These are phyloP conservation scores for Neosilurus hyrtlii DNA, from an alignment of 2,797 vertebrate species.

Conservation along the genomic window DNA sequence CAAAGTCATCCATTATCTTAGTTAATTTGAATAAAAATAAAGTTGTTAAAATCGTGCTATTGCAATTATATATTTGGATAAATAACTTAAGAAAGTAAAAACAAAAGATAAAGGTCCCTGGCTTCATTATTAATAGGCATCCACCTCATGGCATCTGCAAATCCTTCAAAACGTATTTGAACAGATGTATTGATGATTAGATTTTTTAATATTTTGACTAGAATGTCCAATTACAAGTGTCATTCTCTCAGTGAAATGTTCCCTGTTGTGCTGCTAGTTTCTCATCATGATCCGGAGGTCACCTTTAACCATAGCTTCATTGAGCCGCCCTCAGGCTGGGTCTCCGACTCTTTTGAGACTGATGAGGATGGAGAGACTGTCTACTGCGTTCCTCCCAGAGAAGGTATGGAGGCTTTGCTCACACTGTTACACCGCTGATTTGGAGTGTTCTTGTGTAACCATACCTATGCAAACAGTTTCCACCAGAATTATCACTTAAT, in stretches of 20 bases:
- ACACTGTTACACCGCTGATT: not conserved
- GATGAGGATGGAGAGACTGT: constrained; percentile 82
- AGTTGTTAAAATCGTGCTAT: not conserved
- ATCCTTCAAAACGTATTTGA: not conserved
- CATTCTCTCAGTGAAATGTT: not conserved
- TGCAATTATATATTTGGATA: not conserved
- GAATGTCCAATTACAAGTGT: not conserved
- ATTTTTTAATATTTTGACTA: not conserved
- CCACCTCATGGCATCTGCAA: not conserved
- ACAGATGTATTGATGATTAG: not conserved
- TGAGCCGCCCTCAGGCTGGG: constrained; percentile 89
- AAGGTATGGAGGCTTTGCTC: constrained; percentile 69
- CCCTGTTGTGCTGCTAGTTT: constrained; percentile 72
- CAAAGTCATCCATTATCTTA: not conserved
- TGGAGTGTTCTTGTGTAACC: not conserved
- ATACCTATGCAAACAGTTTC: no score
- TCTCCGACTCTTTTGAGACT: constrained; percentile 84
- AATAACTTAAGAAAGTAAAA: not conserved
- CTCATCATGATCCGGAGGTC: constrained; percentile 89
- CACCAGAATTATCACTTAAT: not conserved
- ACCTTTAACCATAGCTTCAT: constrained; percentile 99
- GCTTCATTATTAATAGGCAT: not conserved
- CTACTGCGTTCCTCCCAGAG: constrained; percentile 85
- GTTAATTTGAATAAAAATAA: no score
- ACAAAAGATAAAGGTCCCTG: not conserved